These are phyloP conservation scores for Patella caerulea DNA, from an alignment of 2,888 invertebrate genomes.

Conservation along the genomic window DNA sequence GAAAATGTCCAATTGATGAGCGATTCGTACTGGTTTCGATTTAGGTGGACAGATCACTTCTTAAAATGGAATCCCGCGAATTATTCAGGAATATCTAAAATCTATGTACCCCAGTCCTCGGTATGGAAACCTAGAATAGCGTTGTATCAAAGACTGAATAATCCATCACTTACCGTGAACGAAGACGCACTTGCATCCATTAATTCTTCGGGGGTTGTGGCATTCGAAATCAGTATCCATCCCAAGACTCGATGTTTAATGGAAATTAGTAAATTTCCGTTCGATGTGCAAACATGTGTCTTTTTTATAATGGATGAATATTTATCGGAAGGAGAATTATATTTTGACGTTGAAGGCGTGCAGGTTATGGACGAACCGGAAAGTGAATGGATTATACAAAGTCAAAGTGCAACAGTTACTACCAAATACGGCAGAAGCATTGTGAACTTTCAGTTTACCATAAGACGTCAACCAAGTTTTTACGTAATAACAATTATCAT, in stretches of 20 bases:
- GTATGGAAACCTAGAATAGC: background rate
- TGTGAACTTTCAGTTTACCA: background rate
- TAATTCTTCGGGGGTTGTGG: background rate
- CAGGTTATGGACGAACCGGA: background rate
- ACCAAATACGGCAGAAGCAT: background rate
- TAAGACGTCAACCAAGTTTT: background rate
- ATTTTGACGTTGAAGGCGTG: background rate
- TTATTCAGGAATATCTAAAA: background rate
- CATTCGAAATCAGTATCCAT: background rate
- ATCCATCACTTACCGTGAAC: background rate
- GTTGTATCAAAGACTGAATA: background rate
- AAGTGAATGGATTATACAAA: background rate
- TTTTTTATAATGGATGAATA: background rate
- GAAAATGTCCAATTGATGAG: background rate
- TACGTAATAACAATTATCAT: background rate
- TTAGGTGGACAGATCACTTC: background rate
- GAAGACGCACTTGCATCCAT: background rate
- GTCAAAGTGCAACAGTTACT: background rate
- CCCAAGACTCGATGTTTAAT: background rate
- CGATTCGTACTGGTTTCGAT: background rate
- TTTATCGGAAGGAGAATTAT: background rate
- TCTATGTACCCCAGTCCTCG: background rate
- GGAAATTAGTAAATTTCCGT: background rate
- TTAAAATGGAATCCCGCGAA: background rate
- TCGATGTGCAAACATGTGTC: background rate